Conservation (phyloP, 2,888 invertebrate genomes). For the Dysmachus trigonus region DNA sequence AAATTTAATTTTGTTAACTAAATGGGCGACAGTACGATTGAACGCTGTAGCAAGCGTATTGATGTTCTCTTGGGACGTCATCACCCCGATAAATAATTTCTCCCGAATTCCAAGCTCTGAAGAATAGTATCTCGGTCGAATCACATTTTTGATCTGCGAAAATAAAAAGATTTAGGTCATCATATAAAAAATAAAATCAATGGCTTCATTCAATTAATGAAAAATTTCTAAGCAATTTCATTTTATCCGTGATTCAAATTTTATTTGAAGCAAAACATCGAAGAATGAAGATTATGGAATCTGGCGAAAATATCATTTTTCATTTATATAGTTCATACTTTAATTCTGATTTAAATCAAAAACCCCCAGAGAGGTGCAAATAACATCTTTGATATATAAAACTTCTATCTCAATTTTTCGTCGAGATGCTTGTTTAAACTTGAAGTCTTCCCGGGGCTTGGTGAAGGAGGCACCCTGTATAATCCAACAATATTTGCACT, state of each 20-base stretch:
- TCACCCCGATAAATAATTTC: conserved; percentile 85
- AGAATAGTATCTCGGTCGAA: conserved; percentile 91
- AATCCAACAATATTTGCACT: background rate
- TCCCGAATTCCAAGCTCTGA: conserved; percentile 94
- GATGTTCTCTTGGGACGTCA: conserved; percentile 79
- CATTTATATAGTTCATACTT: too few species aligned
- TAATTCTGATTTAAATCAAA: too few species aligned
- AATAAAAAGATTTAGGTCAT: conserved; percentile 42
- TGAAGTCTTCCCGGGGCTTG: background rate
- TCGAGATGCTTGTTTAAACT: background rate
- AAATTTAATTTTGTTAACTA: conserved; percentile 84
- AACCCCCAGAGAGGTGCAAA: too few species aligned
- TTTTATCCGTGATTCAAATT: background rate
- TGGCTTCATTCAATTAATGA: background rate
- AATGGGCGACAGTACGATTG: conserved; percentile 87
- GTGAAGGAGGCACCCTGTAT: background rate
- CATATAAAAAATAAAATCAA: background rate
- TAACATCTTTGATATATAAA: too few species aligned
- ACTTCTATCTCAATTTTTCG: too few species aligned
- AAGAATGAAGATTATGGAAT: background rate
- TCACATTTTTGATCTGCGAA: conserved; percentile 69
- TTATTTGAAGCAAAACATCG: background rate
- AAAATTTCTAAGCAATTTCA: background rate
- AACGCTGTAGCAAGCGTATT: conserved; percentile 80
- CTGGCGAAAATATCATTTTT: background rate